These are phyloP conservation scores for Actinopyga echinites DNA, from an alignment of 53 echinoderm and acorn worm genomes.

Conservation along the genomic window DNA sequence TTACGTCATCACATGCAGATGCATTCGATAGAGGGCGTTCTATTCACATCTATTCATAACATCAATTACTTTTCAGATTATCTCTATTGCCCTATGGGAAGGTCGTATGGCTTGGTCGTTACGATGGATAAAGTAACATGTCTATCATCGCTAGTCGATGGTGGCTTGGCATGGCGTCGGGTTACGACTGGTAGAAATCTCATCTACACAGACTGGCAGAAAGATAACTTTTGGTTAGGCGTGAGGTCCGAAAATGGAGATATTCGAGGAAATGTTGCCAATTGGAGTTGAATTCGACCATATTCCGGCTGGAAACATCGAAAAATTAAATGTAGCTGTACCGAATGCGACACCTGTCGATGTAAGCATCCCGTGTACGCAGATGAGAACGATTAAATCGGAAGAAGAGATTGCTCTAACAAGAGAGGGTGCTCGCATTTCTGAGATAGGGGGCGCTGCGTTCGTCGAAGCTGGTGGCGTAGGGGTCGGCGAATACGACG, in stretches of 20 bases:
- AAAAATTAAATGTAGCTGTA: conserved; percentile 60
- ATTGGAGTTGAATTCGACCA: conserved; percentile 70
- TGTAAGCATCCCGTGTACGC: conserved; percentile 74
- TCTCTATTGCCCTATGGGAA: conserved; percentile 76
- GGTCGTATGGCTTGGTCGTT: conserved; percentile 84
- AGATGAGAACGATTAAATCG: conserved; percentile 80
- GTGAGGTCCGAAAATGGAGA: conserved; percentile 65
- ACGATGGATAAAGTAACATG: conserved; percentile 67
- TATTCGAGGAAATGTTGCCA: conserved; percentile 72
- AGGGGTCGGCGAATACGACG: conserved; percentile 81
- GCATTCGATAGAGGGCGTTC: conserved; percentile 67
- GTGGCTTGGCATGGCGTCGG: conserved; percentile 78
- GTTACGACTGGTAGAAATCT: conserved; percentile 69
- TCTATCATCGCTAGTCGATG: conserved; percentile 79
- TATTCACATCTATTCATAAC: conserved; percentile 86
- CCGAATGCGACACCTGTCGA: conserved; percentile 64
- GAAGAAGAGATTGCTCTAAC: conserved; percentile 79
- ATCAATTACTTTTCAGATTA: conserved; percentile 90
- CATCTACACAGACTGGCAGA: conserved; percentile 87
- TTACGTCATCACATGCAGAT: conserved; percentile 70
- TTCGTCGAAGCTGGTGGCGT: conserved; percentile 65
- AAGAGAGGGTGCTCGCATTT: conserved; percentile 74
- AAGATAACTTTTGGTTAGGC: conserved; percentile 82
- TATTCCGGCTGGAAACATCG: conserved; percentile 57
- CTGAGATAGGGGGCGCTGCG: conserved; percentile 77